phyloP scores from a whole-genome alignment of 2,888 invertebrate genomes.

The Drosophila anomelani region DNA sequence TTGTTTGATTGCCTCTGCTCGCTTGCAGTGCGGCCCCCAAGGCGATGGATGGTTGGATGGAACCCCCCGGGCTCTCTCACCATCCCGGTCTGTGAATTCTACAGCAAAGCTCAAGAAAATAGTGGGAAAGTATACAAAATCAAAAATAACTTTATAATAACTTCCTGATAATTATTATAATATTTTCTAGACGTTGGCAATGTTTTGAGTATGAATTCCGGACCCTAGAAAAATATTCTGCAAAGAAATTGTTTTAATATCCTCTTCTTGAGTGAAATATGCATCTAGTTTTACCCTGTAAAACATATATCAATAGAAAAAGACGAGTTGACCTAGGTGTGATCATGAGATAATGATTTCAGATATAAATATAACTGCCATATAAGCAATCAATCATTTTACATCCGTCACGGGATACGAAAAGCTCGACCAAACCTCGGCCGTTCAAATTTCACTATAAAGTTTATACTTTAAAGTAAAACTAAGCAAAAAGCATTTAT shows the following conservation, averaged over 20 bases:
- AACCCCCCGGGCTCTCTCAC: constrained; percentile 6
- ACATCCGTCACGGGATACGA: too few relatives aligned
- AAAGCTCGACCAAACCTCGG: too few relatives aligned
- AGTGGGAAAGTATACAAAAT: background rate
- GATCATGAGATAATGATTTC: background rate
- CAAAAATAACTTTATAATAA: too few relatives aligned
- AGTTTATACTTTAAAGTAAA: too few relatives aligned
- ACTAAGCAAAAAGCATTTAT: too few relatives aligned
- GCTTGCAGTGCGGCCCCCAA: constrained; percentile 68
- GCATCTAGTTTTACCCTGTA: too few relatives aligned
- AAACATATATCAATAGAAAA: background rate
- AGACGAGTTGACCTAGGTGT: background rate
- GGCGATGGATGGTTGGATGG: constrained; percentile 34
- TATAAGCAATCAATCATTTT: background rate
- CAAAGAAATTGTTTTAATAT: too few relatives aligned
- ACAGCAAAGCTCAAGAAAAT: constrained; percentile 5
- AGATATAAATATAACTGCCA: background rate
- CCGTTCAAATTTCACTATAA: too few relatives aligned
- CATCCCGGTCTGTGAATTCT: background rate
- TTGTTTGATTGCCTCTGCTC: constrained; percentile 78
- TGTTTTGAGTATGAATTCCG: background rate
- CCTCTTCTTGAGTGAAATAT: too few relatives aligned
- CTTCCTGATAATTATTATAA: background rate
- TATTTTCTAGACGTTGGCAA: background rate
- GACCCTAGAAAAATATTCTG: background rate